These are phyloP conservation scores for Steatornis caripensis DNA, from an alignment of 2,113 vertebrate species.

Conservation along the genomic window DNA sequence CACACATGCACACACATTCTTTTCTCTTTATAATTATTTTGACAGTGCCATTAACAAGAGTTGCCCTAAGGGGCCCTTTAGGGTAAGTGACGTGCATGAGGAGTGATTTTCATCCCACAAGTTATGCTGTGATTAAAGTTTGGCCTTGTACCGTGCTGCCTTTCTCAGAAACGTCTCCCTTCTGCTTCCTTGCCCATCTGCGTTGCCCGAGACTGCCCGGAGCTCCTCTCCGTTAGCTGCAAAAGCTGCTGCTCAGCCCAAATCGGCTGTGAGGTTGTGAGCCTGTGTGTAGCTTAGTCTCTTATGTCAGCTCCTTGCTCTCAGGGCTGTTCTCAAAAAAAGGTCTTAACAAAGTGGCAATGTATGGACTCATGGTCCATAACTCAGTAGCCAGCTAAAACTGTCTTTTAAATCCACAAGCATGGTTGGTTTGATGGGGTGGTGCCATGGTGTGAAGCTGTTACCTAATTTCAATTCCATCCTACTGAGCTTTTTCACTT, in stretches of 20 bases:
- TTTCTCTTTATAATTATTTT: slow-evolving; percentile 59
- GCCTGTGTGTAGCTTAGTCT: neutral
- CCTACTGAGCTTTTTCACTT: neutral
- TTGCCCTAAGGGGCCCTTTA: slow-evolving; percentile 61
- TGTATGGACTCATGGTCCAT: fast-evolving
- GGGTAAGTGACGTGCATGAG: slow-evolving; percentile 69
- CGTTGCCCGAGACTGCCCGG: neutral
- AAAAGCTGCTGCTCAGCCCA: neutral
- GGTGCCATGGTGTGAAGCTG: neutral
- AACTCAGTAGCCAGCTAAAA: neutral
- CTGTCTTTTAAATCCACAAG: neutral
- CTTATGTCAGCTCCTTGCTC: neutral
- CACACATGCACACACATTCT: neutral
- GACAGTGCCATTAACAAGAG: slow-evolving; percentile 61
- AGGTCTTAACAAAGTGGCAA: neutral
- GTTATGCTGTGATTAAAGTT: slow-evolving; percentile 61
- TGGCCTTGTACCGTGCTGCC: slow-evolving; percentile 16
- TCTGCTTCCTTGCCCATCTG: neutral
- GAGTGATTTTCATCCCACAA: slow-evolving; percentile 52
- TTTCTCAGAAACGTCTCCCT: neutral
- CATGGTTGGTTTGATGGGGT: neutral
- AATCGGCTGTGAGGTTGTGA: fast-evolving
- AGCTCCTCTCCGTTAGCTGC: neutral
- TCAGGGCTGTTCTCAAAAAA: neutral
- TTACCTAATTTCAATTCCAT: neutral